Evolutionary conservation across 2,113 vertebrate species (phyloP), one percentile per base, ranked within the genome.

Genomic region (Mus spicilegus): DNA sequence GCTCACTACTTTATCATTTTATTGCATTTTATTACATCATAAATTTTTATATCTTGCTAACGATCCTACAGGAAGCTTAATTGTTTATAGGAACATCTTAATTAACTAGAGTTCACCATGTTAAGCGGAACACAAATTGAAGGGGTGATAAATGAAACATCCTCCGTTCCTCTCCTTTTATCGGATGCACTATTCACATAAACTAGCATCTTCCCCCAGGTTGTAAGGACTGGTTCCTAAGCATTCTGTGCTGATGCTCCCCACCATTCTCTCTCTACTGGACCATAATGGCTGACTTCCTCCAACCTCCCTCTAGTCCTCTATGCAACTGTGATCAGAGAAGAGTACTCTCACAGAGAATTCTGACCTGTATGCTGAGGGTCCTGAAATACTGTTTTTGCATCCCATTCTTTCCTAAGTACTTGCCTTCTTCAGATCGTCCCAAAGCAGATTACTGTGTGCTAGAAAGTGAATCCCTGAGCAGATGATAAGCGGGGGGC

Each of bases 1-100:
- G 89, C 96, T 97, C 97, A 96, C 97, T 97, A 98, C 97, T 98
- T 98, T 95, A 98, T 98, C 98, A 98, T 98, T 99, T 98, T 98
- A 98, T 98, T 98, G 97, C 96, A 93, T 92, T 98, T 98, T 98
- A 98, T 98, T 98, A 98, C 98, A 98, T 98, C 98, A 98, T 99
- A 98, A 98, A 98, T 98, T 98, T 99, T 98, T 98, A 98, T 98
- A 97, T 98, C 98, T 98, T 98, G 97, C 98, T 98, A 99, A 98
- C n/a, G 97, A 98, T 98, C 97, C 98, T 98, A 98, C 97, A 98
- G 97, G 98, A 98, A 98, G 95, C 97, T 98, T 99, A 98, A 98
- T 99, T 98, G 98, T 98, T 98, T 99, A 98, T 98, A 98, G 98
- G 97, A 98, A 98, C 97, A 98, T 98, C 98, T 98, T 98, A 98